phyloP scores from a whole-genome alignment of 1,140 invertebrate genomes.

The Heliconius nattereri region DNA sequence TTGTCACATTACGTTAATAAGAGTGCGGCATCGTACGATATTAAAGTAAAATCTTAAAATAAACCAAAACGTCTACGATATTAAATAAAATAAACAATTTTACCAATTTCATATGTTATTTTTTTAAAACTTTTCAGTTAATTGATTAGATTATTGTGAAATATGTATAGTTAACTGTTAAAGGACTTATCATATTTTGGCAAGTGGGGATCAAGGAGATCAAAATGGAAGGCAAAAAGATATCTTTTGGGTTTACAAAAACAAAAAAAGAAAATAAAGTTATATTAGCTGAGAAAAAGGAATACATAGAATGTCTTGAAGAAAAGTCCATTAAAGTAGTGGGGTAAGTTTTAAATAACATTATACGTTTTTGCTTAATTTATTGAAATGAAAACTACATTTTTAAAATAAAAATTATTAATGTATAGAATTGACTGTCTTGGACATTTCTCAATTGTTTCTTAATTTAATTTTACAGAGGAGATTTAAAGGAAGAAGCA shows the following conservation, averaged over 20 bases:
- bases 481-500: conserved; percentile 78
- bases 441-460: too few relatives aligned
- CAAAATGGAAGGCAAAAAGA: conserved; percentile 83
- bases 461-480: conserved; percentile 65
- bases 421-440: too few relatives aligned
- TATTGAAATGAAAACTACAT: too few relatives aligned
- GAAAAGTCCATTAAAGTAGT: conserved; percentile 87
- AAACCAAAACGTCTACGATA: not conserved
- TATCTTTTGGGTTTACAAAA: conserved; percentile 90
- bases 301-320: conserved; percentile 89
- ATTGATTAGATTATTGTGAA: not conserved
- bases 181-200: not conserved
- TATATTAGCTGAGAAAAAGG: conserved; percentile 78
- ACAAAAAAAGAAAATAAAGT: conserved; percentile 84
- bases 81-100: not conserved
- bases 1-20: too few relatives aligned
- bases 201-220: not conserved
- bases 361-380: too few relatives aligned
- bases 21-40: too few relatives aligned
- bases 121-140: not conserved
- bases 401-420: too few relatives aligned
- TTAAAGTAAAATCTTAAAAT: too few relatives aligned
- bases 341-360: conserved; percentile 78
- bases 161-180: not conserved
- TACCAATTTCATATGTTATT: not conserved